A percentile compares a stretch with the other conserved stretches of the same genome.
These are phyloP conservation scores for Drosophila auraria DNA, from an alignment of 1,140 invertebrate genomes.

Conservation along the genomic window DNA sequence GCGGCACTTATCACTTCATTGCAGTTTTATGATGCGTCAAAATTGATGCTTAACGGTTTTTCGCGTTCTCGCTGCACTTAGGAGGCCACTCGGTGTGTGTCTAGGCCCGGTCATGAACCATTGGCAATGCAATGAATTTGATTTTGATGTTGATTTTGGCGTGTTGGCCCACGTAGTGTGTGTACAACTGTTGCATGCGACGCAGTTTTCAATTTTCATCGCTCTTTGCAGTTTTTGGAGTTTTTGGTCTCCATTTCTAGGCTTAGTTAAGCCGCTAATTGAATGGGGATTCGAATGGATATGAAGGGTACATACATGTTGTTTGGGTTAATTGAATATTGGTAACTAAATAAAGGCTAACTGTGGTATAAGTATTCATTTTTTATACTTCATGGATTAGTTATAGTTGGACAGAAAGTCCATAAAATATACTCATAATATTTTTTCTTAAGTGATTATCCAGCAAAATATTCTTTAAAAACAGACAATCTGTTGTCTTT, in stretches of 20 bases:
- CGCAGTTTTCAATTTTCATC: conserved; percentile 28
- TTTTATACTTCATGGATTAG: too few species aligned
- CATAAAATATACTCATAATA: too few species aligned
- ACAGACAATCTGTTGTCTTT: background rate
- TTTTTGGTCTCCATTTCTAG: background rate
- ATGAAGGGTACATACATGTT: too few species aligned
- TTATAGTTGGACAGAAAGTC: too few species aligned
- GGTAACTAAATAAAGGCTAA: background rate
- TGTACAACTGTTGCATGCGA: conserved; percentile 67
- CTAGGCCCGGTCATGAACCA: conserved; percentile 53
- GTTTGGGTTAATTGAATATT: background rate
- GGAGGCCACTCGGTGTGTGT: conserved; percentile 49
- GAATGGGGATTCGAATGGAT: background rate
- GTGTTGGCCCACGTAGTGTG: conserved; percentile 9
- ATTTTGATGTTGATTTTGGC: conserved; percentile 69
- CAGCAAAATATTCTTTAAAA: background rate
- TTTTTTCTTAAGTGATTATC: too few species aligned
- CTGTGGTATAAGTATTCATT: too few species aligned
- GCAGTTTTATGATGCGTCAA: conserved; percentile 84
- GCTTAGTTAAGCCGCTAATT: conserved; percentile 23
- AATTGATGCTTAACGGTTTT: conserved; percentile 84
- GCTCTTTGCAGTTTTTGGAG: background rate
- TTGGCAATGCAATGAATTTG: conserved; percentile 71
- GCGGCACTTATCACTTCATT: conserved; percentile 82
- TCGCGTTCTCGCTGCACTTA: conserved; percentile 77